Conservation (phyloP, 2,888 invertebrate genomes). For the Pachydiplax longipennis region DNA sequence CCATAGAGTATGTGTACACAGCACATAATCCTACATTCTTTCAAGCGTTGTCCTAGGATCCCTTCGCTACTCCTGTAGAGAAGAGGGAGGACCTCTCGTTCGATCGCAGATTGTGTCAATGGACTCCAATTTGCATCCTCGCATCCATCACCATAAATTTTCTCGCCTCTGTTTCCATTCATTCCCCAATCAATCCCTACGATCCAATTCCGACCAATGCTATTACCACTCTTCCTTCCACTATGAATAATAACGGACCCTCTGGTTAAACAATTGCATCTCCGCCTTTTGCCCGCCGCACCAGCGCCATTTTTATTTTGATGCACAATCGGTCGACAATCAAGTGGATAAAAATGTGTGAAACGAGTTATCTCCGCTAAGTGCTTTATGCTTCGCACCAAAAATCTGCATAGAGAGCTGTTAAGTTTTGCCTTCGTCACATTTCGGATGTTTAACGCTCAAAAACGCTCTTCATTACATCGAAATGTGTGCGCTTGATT, state of each 20-base stretch:
- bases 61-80: too few relatives aligned
- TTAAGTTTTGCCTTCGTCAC: neutral
- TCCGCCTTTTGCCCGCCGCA: neutral
- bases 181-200: conserved; percentile 35
- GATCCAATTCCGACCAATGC: conserved; percentile 40
- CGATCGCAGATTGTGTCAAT: conserved; percentile 37
- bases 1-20: too few relatives aligned
- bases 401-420: neutral
- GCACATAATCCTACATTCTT: too few relatives aligned
- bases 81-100: too few relatives aligned
- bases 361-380: neutral
- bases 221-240: neutral
- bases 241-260: neutral
- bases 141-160: conserved; percentile 39
- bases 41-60: too few relatives aligned
- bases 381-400: neutral
- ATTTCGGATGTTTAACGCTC: too few relatives aligned
- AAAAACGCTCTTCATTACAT: too few relatives aligned
- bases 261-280: neutral
- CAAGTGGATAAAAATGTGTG: neutral
- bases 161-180: conserved; percentile 34
- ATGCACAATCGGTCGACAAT: neutral
- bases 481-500: too few relatives aligned
- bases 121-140: conserved; percentile 44
- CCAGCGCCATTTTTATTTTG: neutral